These are phyloP conservation scores for Bubalus kerabau DNA, from an alignment of 2,113 vertebrate species.

Conservation along the genomic window DNA sequence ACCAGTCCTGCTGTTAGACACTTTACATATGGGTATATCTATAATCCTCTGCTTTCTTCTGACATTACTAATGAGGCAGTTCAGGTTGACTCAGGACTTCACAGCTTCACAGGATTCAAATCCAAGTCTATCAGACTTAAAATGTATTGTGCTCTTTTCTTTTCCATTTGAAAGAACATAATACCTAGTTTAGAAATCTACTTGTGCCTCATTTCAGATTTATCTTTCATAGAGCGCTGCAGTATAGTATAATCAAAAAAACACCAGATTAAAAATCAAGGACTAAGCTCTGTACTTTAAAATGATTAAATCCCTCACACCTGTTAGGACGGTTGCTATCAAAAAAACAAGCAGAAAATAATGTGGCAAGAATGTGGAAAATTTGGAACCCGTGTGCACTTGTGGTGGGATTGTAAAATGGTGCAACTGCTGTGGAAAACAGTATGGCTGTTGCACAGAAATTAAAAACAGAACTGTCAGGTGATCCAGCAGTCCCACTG, in stretches of 20 bases:
- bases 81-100: neutral
- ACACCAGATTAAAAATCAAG: neutral
- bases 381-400: neutral
- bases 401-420: neutral
- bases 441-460: neutral
- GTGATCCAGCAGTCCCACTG: neutral
- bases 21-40: neutral
- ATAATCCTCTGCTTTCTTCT: neutral
- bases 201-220: neutral
- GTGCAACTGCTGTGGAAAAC: neutral
- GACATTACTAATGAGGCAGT: neutral
- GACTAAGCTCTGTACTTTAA: neutral
- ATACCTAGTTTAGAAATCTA: constrained; percentile 2
- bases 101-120: neutral
- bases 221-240: neutral
- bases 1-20: neutral
- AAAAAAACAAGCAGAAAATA: neutral
- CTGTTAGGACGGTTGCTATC: neutral
- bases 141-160: neutral
- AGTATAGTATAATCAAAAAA: neutral
- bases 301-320: neutral
- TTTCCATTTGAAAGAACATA: constrained; percentile 2
- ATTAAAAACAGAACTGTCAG: neutral
- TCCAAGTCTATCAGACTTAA: neutral
- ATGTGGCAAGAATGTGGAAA: neutral